A percentile compares a stretch with the other conserved stretches of the same genome.
Evolutionary conservation across 2,888 invertebrate species (phyloP).

Genomic region (Lepidocyrtoides sp.): DNA sequence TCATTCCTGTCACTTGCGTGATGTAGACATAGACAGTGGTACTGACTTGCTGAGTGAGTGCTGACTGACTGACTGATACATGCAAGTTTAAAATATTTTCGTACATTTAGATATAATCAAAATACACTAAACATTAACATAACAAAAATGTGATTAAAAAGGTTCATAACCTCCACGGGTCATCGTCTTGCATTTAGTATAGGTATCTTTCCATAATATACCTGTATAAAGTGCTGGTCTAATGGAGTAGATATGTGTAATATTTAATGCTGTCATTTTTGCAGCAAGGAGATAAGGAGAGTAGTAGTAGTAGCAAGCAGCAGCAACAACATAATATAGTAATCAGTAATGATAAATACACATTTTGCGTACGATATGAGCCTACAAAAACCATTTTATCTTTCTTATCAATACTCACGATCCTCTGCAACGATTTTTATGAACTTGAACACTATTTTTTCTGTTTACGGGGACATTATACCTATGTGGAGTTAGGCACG

Average conservation of each 20-base stretch:
- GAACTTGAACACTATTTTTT: slow-evolving; percentile 61
- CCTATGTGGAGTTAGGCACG: neutral
- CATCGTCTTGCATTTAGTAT: slow-evolving; percentile 80
- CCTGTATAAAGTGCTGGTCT: neutral
- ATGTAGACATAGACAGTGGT: slow-evolving; percentile 14
- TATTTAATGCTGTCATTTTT: slow-evolving; percentile 75
- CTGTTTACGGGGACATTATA: slow-evolving; percentile 1
- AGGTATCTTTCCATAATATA: slow-evolving; percentile 27
- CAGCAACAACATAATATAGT: slow-evolving; percentile 29
- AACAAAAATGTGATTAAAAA: slow-evolving; percentile 70
- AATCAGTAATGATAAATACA: slow-evolving; percentile 41
- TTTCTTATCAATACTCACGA: slow-evolving; percentile 74
- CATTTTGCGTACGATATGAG: slow-evolving; percentile 50
- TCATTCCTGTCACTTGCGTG: slow-evolving; percentile 61
- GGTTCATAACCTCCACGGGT: slow-evolving; percentile 83
- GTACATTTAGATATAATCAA: slow-evolving; percentile 31
- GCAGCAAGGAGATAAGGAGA: slow-evolving; percentile 62
- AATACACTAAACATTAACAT: slow-evolving; percentile 50
- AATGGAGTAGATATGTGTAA: slow-evolving; percentile 59
- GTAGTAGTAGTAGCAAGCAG: too few species aligned
- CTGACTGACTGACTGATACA: slow-evolving; percentile 18
- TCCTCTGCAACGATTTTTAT: slow-evolving; percentile 74
- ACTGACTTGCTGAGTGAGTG: too few species aligned
- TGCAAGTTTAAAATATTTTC: slow-evolving; percentile 41
- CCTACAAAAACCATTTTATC: slow-evolving; percentile 69